Base-by-base conservation (phyloP, 2,113 vertebrate genomes). In the Rhineura floridana region DNA sequence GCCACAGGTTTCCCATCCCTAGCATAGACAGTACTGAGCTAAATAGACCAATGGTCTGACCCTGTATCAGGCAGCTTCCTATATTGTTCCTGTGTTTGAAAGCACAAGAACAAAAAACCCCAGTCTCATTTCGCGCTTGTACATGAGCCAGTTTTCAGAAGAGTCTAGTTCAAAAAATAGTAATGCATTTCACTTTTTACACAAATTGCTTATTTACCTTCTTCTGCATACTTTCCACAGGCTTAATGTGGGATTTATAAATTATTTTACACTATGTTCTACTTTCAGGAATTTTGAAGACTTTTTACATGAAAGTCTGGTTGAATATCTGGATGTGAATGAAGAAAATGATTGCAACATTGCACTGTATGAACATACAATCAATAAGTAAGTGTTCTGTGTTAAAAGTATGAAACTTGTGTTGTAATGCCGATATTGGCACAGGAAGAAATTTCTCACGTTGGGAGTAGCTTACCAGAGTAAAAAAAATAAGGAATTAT, bases 331-430 rank as follows among this genome's bases (percentile, higher is more conserved):
- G 91, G 99, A 99, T 91, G 99, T 99, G 59, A 99, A 99, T 77
- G 99, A 99, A 96, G 99, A 99, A 97, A 99, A 99, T 82, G 99
- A 99, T 83, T 99, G 99, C 95, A 98, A 98, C 91, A 98, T 99
- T 50, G 98, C 99, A 23, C 96, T 99, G 0, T 99, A 99, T 93
- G 99, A 99, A 88, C 97, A 98, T 90, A 98, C 98, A 94, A 98
- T 99, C 87, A 95, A 89, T 90, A 99, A 98, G 99, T 99, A 93
- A 98, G 99, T 97, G 48, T 69, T 87, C 59, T 83, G 81, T 84
- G 88, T 79, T 73, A 46, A 36, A 10, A 2, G 12, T 73, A 2
- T 80, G 62, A 50, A 19, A 2, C 42, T 63, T 76, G 19, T 50
- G 4, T 73, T 80, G 15, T 75, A 48, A 69, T 23, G 3, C 59